Conservation (phyloP, 1,140 invertebrate species). For the Anoplolepis gracilipes region DNA sequence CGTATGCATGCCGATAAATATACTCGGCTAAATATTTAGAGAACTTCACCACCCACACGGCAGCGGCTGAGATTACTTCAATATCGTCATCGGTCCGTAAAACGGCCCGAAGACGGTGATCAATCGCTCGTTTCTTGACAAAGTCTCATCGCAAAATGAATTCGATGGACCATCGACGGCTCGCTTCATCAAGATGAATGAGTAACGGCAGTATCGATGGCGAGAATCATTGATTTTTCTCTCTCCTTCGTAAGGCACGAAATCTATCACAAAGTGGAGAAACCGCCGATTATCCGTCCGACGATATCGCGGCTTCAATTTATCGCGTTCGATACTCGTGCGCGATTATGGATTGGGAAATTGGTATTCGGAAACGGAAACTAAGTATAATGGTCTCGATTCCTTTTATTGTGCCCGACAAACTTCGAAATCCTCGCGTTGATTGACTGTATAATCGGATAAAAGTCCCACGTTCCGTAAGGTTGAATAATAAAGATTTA, state of each 20-base stretch:
- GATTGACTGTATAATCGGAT: conserved; percentile 31
- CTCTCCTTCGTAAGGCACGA: background rate
- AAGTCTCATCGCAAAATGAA: conserved; percentile 8
- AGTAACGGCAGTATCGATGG: background rate
- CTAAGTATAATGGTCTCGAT: conserved; percentile 47
- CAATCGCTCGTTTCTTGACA: background rate
- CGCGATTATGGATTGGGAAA: conserved; percentile 48
- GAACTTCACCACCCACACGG: conserved; percentile 67
- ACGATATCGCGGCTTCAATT: background rate
- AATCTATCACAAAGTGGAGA: background rate
- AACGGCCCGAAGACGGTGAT: background rate
- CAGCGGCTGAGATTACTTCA: conserved; percentile 66
- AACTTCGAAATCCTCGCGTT: background rate
- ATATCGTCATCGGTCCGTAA: conserved; percentile 39
- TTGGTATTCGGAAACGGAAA: conserved; percentile 58
- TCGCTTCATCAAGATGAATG: background rate
- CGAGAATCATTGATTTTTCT: conserved; percentile 6
- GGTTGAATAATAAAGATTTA: background rate
- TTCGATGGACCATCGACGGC: conserved; percentile 1
- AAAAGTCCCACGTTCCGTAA: background rate
- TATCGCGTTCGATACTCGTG: conserved; percentile 27
- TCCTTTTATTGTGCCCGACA: conserved; percentile 4
- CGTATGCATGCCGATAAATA: conserved; percentile 76
- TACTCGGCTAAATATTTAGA: conserved; percentile 78
- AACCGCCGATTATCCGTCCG: background rate